Evolutionary conservation across 2,888 invertebrate species (phyloP).

Genomic region (Oeneis ivallda): DNA sequence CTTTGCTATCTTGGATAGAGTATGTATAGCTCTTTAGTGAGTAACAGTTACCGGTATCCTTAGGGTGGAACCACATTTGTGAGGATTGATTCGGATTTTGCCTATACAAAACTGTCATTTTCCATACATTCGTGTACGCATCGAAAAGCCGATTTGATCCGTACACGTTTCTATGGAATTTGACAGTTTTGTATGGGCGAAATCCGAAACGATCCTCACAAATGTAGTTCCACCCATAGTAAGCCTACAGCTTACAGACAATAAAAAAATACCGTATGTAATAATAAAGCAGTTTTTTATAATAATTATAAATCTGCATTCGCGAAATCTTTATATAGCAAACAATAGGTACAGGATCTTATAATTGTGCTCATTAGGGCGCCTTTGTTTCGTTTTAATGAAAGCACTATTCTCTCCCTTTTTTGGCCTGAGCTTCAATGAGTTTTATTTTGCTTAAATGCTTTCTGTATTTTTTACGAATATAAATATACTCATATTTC

Average conservation of each 20-base stretch:
- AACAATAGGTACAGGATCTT: conserved; percentile 23
- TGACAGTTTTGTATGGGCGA: too few species aligned
- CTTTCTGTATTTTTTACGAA: neutral
- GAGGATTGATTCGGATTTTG: too few species aligned
- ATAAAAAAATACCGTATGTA: neutral
- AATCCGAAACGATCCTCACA: too few species aligned
- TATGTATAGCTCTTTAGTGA: neutral
- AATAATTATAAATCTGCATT: conserved; percentile 7
- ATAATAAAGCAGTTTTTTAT: neutral
- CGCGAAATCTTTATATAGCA: neutral
- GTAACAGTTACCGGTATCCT: neutral
- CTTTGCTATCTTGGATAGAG: neutral
- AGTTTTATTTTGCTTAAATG: conserved; percentile 3
- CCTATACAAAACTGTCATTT: too few species aligned
- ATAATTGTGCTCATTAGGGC: conserved; percentile 26
- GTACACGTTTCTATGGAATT: too few species aligned
- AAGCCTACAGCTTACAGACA: neutral
- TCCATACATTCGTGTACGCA: too few species aligned
- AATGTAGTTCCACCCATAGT: too few species aligned
- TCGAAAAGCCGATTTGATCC: too few species aligned
- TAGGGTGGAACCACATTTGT: too few species aligned
- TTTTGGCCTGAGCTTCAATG: conserved; percentile 21
- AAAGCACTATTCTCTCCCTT: conserved; percentile 18
- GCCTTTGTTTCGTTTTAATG: conserved; percentile 23
- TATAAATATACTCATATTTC: too few species aligned